phyloP scores from a whole-genome alignment of 2,797 vertebrate genomes.

The Onychomys arenicola region DNA sequence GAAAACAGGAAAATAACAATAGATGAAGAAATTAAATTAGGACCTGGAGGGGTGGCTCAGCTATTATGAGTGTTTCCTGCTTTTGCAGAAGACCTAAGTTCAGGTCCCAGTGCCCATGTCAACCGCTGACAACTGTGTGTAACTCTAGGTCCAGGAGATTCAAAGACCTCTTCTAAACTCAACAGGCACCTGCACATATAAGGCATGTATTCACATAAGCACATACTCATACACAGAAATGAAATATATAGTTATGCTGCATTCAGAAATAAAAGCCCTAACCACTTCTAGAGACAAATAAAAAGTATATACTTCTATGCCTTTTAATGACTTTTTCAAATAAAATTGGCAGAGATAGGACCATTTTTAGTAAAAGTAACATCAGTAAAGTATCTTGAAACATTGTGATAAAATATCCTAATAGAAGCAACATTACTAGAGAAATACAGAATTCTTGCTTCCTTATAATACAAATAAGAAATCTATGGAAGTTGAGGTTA shows the following conservation, averaged over 20 bases:
- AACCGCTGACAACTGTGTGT: background rate
- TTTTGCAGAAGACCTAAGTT: background rate
- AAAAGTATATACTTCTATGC: background rate
- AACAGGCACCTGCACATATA: background rate
- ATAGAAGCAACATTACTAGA: background rate
- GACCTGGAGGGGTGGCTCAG: background rate
- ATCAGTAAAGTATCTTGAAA: background rate
- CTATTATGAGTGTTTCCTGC: background rate
- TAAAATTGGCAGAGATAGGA: background rate
- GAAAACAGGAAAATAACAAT: background rate
- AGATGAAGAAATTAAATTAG: background rate
- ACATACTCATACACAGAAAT: background rate
- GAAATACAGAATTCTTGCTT: background rate
- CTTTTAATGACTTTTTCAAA: constrained; percentile 16
- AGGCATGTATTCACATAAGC: background rate
- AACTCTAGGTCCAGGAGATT: background rate
- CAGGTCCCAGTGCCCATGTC: background rate
- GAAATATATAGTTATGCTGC: background rate
- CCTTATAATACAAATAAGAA: background rate
- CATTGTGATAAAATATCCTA: background rate
- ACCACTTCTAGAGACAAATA: background rate
- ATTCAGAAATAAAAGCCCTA: constrained; percentile 32
- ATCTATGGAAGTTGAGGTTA: background rate
- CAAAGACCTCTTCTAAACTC: background rate
- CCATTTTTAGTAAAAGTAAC: constrained; percentile 14